Evolutionary conservation across 2,797 vertebrate genomes (phyloP).

Genomic region (Platyrinchus mystaceus): DNA sequence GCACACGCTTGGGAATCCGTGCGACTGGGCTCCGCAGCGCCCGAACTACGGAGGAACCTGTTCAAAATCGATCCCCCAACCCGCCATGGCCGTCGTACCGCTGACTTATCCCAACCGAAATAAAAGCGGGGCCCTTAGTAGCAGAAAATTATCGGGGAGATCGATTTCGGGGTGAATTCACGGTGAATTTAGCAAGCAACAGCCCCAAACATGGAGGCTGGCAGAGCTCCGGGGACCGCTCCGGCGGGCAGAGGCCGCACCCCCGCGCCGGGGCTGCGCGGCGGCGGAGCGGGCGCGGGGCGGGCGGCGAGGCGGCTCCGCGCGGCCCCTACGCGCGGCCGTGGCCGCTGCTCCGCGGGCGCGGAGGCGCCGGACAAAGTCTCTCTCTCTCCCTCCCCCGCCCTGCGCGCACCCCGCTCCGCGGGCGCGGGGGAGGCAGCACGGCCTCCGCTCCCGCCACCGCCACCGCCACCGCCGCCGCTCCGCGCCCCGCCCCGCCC

Average conservation of each 20-base stretch:
- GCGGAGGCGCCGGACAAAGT: background rate
- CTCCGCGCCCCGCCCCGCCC: slow-evolving; percentile 1
- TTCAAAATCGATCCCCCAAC: background rate
- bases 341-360: background rate
- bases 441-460: slow-evolving; percentile 18
- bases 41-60: background rate
- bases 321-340: background rate
- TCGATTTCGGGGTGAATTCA: background rate
- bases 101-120: background rate
- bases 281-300: background rate
- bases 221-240: background rate
- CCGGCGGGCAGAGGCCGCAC: background rate
- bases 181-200: background rate
- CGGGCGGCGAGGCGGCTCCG: background rate
- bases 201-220: background rate
- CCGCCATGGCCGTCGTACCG: background rate
- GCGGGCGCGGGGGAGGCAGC: slow-evolving; percentile 3
- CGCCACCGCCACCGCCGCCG: background rate
- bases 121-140: background rate
- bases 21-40: background rate
- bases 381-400: background rate
- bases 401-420: background rate
- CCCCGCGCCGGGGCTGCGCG: background rate
- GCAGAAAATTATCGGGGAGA: background rate
- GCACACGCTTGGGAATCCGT: background rate